Percentiles rank a stretch among this genome's conserved stretches.
Conservation (phyloP, 2,888 invertebrate genomes). For the Augochlorella aurata region DNA sequence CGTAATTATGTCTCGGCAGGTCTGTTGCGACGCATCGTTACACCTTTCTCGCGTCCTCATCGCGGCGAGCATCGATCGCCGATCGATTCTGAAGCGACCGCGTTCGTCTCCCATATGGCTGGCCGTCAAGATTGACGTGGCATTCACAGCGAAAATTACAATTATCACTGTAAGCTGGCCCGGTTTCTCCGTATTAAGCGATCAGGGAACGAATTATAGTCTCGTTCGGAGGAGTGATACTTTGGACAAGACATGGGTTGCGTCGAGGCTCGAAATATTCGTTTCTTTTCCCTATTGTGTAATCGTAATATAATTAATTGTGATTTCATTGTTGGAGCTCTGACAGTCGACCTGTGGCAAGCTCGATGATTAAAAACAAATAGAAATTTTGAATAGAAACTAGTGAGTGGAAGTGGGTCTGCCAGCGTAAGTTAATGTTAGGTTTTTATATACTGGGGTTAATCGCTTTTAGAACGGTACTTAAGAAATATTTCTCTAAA, state of each 20-base stretch:
- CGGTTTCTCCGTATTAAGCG: background rate
- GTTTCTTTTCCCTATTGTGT: background rate
- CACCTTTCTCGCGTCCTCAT: slow-evolving; percentile 14
- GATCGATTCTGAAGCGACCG: background rate
- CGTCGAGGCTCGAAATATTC: background rate
- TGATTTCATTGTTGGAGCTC: background rate
- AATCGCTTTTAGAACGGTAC: no score
- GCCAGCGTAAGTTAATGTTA: no score
- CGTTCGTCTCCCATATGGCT: slow-evolving; percentile 17
- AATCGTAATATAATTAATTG: background rate
- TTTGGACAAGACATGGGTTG: background rate
- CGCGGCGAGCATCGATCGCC: slow-evolving; percentile 5
- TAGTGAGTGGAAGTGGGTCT: no score
- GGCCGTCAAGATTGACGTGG: background rate
- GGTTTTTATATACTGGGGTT: no score
- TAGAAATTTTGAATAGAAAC: no score
- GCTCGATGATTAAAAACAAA: no score
- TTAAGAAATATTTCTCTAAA: no score
- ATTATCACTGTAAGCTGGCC: background rate
- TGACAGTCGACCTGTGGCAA: no score
- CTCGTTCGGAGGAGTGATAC: background rate
- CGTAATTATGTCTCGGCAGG: slow-evolving; percentile 37
- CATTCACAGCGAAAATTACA: slow-evolving; percentile 10
- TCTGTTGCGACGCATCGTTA: background rate
- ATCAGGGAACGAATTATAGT: background rate